Evolutionary conservation across 2,888 invertebrate genomes (phyloP), one percentile per base, ranked within the genome.

Genomic region (Lasioglossum malachurum): DNA sequence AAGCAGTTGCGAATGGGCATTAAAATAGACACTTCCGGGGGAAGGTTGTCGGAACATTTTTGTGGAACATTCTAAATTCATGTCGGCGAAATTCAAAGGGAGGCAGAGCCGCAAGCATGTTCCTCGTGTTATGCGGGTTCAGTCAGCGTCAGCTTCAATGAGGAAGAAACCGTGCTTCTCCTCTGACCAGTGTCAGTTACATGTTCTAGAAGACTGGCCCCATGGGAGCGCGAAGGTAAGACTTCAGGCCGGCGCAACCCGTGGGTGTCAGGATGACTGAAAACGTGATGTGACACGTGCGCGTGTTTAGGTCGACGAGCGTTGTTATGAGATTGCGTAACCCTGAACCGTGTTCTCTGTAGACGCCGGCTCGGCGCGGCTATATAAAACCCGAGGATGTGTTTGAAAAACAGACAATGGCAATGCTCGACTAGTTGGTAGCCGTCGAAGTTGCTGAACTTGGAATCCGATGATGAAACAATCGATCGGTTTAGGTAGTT

Each of bases 101-200:
- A 93, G 67, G 16, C 60, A 7, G 27, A 31, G 92, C 53, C 92
- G 90, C 87, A 78, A 88, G 88, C 88, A 77, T 64, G 64, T 84
- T 88, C 79, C 83, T 80, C 81, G 84, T 76, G 87, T 79, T 78
- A 74, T 84, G 74, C 67, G 69, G 88, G 87, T 87, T 90, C 89
- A 91, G 89, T 91, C 89, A 88, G 93, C 91, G 94, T 94, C 94
- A 92, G 91, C 87, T 94, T 92, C 94, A 94, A 95, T 95, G 94
- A 94, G 92, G 89, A 89, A 88, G 91, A 88, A 89, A 90, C 86
- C 86, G 79, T 87, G 85, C 90, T 92, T 92, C 87, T 91, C 89
- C 91, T 93, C 91, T 93, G 92, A 90, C 92, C 93, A 92, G 92
- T 93, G 94, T 94, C 95, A 94, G 94, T 93, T 94, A 92, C 90